Evolutionary conservation across 2,888 invertebrate species (phyloP).

Genomic region (Amaurobius ferox): DNA sequence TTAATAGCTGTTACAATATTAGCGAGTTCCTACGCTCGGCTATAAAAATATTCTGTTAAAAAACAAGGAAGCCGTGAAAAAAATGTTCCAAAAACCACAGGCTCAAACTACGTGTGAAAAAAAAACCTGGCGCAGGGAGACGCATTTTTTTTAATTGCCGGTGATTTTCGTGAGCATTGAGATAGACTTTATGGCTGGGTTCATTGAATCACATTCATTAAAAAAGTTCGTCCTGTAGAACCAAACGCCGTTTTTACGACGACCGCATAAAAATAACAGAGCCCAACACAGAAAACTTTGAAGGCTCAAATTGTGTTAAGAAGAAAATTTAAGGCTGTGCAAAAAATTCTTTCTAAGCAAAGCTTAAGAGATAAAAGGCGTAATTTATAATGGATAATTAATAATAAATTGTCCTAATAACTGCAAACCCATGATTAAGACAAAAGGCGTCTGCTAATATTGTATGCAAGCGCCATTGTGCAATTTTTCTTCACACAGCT

Average conservation of each 20-base stretch:
- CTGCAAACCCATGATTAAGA: slow-evolving; percentile 24
- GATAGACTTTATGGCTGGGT: slow-evolving; percentile 38
- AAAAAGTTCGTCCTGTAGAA: slow-evolving; percentile 38
- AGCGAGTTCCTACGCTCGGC: slow-evolving; percentile 17
- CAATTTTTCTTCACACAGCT: slow-evolving; percentile 20
- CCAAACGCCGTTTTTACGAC: slow-evolving; percentile 32
- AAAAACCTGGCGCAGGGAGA: not conserved
- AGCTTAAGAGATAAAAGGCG: slow-evolving; percentile 35
- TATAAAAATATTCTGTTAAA: not conserved
- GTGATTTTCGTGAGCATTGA: slow-evolving; percentile 6
- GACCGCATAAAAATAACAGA: slow-evolving; percentile 39
- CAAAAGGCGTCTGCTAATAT: slow-evolving; percentile 45
- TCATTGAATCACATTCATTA: slow-evolving; percentile 35
- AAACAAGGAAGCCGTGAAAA: slow-evolving; percentile 18
- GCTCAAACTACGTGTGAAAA: slow-evolving; percentile 18
- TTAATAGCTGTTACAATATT: slow-evolving; percentile 48
- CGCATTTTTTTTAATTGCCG: not conserved
- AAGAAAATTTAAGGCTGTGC: slow-evolving; percentile 33
- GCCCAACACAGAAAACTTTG: slow-evolving; percentile 33
- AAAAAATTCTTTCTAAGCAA: not conserved
- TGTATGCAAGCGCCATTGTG: slow-evolving; percentile 34
- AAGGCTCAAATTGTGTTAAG: slow-evolving; percentile 26
- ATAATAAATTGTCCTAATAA: slow-evolving; percentile 65
- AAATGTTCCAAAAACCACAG: not conserved
- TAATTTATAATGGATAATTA: slow-evolving; percentile 71